phyloP scores from a whole-genome alignment of 2,888 invertebrate species.

The Chloroclystis v-ata region DNA sequence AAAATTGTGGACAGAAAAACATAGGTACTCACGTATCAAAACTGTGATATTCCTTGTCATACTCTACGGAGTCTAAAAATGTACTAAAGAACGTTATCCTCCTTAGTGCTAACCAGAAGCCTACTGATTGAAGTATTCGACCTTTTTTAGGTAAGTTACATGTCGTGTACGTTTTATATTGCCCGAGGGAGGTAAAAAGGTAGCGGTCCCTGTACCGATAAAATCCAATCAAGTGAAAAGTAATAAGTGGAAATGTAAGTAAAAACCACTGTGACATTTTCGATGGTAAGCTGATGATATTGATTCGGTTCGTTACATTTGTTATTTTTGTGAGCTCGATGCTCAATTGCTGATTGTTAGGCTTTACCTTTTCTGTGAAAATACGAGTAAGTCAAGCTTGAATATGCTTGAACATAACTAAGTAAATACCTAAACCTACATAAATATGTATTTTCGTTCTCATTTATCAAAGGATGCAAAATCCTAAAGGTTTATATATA shows the following conservation, averaged over 20 bases:
- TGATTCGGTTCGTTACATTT: conserved; percentile 13
- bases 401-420: too few species aligned
- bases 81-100: conserved; percentile 25
- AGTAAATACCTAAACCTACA: too few species aligned
- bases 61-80: not conserved
- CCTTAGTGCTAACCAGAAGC: conserved; percentile 28
- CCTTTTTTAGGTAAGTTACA: conserved; percentile 33
- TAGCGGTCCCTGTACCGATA: conserved; percentile 16
- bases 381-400: not conserved
- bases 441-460: too few species aligned
- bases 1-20: too few species aligned
- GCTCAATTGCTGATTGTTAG: conserved; percentile 7
- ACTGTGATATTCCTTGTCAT: too few species aligned
- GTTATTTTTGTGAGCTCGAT: conserved; percentile 8
- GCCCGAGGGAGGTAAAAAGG: conserved; percentile 29
- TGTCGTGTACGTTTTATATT: conserved; percentile 33
- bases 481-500: too few species aligned
- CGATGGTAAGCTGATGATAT: conserved; percentile 10
- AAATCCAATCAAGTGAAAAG: conserved; percentile 33
- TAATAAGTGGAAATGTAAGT: conserved; percentile 28
- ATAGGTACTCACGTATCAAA: too few species aligned
- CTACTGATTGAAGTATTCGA: conserved; percentile 36
- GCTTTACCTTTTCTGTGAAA: conserved; percentile 2
- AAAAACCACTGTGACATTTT: conserved; percentile 14
- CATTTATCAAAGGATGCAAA: too few species aligned